A percentile compares a stretch with the other conserved stretches of the same genome.
Evolutionary conservation across 2,113 vertebrate genomes (phyloP).

Genomic region (Spea multiplicata): DNA sequence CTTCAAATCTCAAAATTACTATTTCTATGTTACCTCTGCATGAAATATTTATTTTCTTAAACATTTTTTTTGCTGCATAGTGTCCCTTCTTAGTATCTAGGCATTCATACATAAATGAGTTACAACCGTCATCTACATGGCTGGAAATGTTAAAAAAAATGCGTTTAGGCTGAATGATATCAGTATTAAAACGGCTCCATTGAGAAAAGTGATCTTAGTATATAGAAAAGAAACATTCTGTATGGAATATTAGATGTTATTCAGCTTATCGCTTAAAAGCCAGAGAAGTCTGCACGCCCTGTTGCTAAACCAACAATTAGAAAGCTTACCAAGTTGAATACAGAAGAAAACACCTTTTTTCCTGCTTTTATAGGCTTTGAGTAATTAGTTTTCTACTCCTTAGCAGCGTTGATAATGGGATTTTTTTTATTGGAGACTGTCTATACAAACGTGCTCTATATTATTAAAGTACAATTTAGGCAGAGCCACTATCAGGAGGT

Average conservation of each 20-base stretch:
- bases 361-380: neutral
- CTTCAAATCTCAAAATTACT: constrained; percentile 51
- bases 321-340: neutral
- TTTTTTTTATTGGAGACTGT: neutral
- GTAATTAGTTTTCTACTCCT: neutral
- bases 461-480: neutral
- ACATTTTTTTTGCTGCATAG: constrained; percentile 36
- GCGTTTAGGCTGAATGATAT: constrained; percentile 35
- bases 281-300: neutral
- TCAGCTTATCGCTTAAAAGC: neutral
- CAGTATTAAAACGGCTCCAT: constrained; percentile 14
- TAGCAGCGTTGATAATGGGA: neutral
- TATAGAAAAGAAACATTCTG: constrained; percentile 23
- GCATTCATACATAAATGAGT: constrained; percentile 45
- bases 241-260: constrained; percentile 22
- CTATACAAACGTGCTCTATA: neutral
- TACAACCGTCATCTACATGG: constrained; percentile 42
- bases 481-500: too few relatives aligned
- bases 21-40: constrained; percentile 47
- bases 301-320: constrained; percentile 11
- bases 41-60: constrained; percentile 50
- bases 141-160: constrained; percentile 37
- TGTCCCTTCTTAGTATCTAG: constrained; percentile 42
- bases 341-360: neutral
- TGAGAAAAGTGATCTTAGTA: constrained; percentile 7